Evolutionary conservation across 2,888 invertebrate genomes (phyloP).

Genomic region (Nowickia ferox): DNA sequence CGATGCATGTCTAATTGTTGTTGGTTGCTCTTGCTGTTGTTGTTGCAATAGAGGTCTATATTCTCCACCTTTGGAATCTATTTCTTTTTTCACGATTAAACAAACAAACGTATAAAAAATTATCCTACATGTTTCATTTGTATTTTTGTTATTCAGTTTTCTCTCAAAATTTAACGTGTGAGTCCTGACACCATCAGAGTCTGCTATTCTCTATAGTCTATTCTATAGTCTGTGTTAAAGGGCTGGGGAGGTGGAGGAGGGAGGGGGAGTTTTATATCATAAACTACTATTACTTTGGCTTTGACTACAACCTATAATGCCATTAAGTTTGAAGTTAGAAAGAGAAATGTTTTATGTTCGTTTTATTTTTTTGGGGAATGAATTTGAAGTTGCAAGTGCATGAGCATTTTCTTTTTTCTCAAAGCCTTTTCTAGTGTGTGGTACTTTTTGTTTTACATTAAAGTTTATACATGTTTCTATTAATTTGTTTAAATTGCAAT

Average conservation of each 20-base stretch:
- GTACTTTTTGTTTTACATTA: slow-evolving; percentile 31
- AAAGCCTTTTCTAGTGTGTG: background rate
- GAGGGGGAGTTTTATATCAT: slow-evolving; percentile 5
- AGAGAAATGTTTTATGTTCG: slow-evolving; percentile 51
- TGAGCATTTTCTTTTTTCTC: slow-evolving; percentile 16
- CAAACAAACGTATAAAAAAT: background rate
- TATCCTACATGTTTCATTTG: background rate
- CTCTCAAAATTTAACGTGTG: slow-evolving; percentile 66
- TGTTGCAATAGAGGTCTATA: background rate
- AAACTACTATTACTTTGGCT: slow-evolving; percentile 18
- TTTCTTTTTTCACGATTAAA: background rate
- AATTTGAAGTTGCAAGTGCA: slow-evolving; percentile 53
- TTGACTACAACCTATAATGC: slow-evolving; percentile 15
- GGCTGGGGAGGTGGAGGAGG: background rate
- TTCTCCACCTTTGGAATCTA: background rate
- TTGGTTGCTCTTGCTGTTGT: slow-evolving; percentile 16
- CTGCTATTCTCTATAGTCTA: slow-evolving; percentile 46
- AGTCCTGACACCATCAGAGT: slow-evolving; percentile 71
- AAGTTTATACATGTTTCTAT: slow-evolving; percentile 46
- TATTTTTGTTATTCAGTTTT: slow-evolving; percentile 40
- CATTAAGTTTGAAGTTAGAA: slow-evolving; percentile 64
- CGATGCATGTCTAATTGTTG: slow-evolving; percentile 39
- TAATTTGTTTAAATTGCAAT: slow-evolving; percentile 60
- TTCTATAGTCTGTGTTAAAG: background rate
- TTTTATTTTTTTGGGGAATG: slow-evolving; percentile 40